A percentile compares a stretch with the other conserved stretches of the same genome.
These are phyloP conservation scores for Volucella inflata DNA, from an alignment of 2,888 invertebrate species.

Conservation along the genomic window DNA sequence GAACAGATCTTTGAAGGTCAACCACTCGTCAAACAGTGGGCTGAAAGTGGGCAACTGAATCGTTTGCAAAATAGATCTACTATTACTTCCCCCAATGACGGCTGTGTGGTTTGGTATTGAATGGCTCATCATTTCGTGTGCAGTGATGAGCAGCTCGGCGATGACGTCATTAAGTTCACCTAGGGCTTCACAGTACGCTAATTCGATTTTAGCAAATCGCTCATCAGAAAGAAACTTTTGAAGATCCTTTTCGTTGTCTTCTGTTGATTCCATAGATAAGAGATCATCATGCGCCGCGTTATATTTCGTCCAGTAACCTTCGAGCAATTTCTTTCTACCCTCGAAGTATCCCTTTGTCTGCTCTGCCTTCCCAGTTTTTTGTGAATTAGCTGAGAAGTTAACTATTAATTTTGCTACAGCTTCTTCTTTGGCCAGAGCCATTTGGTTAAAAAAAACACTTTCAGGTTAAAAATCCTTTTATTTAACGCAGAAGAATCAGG, in stretches of 20 bases:
- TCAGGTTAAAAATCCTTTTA: neutral
- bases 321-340: slow-evolving; percentile 15
- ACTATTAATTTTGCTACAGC: slow-evolving; percentile 10
- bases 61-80: no score
- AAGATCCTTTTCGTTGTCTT: slow-evolving; percentile 9
- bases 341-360: neutral
- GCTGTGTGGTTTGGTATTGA: neutral
- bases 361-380: slow-evolving; percentile 13
- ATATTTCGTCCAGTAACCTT: slow-evolving; percentile 21
- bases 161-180: neutral
- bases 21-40: no score
- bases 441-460: neutral
- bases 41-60: no score
- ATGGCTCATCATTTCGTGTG: neutral
- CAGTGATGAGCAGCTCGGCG: neutral
- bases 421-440: slow-evolving; percentile 26
- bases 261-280: neutral
- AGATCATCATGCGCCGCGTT: slow-evolving; percentile 6
- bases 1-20: no score
- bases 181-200: slow-evolving; percentile 19
- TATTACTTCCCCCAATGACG: neutral
- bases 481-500: slow-evolving; percentile 6
- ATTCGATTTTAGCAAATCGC: slow-evolving; percentile 15
- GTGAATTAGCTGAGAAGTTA: slow-evolving; percentile 25
- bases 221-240: slow-evolving; percentile 9